Percentiles rank a stretch among this genome's conserved stretches.
phyloP scores from a whole-genome alignment of 2,113 vertebrate species.

The Apistogramma diplotaenia region DNA sequence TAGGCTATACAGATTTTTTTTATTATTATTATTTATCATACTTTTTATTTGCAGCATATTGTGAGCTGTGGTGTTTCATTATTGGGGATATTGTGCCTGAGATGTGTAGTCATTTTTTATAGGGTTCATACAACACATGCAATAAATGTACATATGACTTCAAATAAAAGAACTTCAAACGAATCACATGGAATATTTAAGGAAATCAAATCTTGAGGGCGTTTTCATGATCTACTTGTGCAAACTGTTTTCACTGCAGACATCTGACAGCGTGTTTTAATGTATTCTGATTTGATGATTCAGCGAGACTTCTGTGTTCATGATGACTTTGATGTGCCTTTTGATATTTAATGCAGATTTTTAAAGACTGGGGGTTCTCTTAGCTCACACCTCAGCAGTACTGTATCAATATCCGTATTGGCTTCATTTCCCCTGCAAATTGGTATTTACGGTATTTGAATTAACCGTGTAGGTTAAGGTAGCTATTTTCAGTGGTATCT shows the following conservation, averaged over 20 bases:
- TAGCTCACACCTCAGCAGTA: constrained; percentile 41
- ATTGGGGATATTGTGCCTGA: constrained; percentile 32
- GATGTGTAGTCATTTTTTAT: constrained; percentile 43
- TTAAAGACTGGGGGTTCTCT: constrained; percentile 26
- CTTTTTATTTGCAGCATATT: constrained; percentile 48
- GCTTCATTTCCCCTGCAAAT: constrained; percentile 17
- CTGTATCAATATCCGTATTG: constrained; percentile 44
- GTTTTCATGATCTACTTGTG: constrained; percentile 37
- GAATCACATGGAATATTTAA: background rate
- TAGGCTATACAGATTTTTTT: background rate
- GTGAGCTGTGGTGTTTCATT: constrained; percentile 32
- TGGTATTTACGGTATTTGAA: constrained; percentile 2
- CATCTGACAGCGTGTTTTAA: constrained; percentile 14
- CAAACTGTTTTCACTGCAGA: constrained; percentile 6
- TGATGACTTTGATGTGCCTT: constrained; percentile 70
- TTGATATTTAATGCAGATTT: constrained; percentile 55
- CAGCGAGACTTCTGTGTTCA: constrained; percentile 44
- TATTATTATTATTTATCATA: constrained; percentile 4
- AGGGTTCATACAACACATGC: constrained; percentile 59
- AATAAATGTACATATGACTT: constrained; percentile 63
- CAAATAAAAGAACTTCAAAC: background rate
- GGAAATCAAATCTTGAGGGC: background rate
- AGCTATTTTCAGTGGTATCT: background rate
- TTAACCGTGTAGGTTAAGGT: background rate
- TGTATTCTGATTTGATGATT: constrained; percentile 56